Conservation (phyloP, 2,113 vertebrate species). For the Tautogolabrus adspersus region DNA sequence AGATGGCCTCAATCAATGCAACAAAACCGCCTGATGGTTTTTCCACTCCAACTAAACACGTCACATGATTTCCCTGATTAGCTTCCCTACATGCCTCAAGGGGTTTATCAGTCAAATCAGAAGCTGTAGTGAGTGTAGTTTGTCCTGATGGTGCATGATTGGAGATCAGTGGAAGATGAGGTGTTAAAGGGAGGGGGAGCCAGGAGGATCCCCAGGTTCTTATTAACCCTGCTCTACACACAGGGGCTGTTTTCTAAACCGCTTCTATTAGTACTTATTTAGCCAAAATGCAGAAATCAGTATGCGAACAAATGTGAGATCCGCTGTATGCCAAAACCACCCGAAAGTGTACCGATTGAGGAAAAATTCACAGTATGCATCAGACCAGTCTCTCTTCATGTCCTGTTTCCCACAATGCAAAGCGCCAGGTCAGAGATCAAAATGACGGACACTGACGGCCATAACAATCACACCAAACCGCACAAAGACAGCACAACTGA, state of each 20-base stretch:
- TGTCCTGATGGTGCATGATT: constrained; percentile 40
- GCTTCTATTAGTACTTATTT: too few relatives aligned
- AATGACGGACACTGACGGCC: too few relatives aligned
- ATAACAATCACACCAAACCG: too few relatives aligned
- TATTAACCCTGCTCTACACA: constrained; percentile 41
- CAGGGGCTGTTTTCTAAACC: constrained; percentile 16
- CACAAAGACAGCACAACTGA: too few relatives aligned
- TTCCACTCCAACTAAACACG: constrained; percentile 16
- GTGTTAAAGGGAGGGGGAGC: constrained; percentile 1
- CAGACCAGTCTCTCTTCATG: too few relatives aligned
- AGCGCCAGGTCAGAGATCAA: too few relatives aligned
- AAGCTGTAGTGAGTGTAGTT: constrained; percentile 5
- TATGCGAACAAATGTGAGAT: too few relatives aligned
- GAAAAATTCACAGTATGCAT: too few relatives aligned
- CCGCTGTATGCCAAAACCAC: too few relatives aligned
- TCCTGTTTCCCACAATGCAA: too few relatives aligned
- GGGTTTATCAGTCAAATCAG: constrained; percentile 62
- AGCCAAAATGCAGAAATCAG: too few relatives aligned
- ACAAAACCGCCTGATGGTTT: constrained; percentile 1
- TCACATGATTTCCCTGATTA: constrained; percentile 49
- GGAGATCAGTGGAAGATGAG: constrained; percentile 39
- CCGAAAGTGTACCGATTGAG: too few relatives aligned
- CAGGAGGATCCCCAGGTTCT: constrained; percentile 47
- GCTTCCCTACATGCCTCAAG: constrained; percentile 28
- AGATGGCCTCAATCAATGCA: constrained; percentile 17